These are phyloP conservation scores for Microcebus tavaratra DNA, from an alignment of 2,113 vertebrate species.

Conservation along the genomic window DNA sequence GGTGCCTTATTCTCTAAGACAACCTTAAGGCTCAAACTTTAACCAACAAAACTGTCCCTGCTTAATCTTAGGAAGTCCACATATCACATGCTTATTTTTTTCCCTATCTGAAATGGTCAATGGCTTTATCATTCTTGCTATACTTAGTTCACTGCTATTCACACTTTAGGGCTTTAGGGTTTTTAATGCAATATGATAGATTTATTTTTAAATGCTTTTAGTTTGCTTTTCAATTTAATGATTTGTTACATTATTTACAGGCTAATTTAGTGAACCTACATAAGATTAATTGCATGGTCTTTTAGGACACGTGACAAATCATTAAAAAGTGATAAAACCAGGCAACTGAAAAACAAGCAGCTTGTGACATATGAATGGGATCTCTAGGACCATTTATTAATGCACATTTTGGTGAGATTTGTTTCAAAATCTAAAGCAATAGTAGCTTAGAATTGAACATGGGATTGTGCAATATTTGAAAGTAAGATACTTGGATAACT, in stretches of 20 bases:
- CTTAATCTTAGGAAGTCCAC: background rate
- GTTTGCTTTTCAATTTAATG: constrained; percentile 75
- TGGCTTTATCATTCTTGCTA: background rate
- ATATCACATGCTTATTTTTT: background rate
- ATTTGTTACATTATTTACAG: constrained; percentile 70
- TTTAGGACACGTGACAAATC: constrained; percentile 65
- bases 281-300: constrained; percentile 61
- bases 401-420: constrained; percentile 21
- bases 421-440: background rate
- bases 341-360: constrained; percentile 47
- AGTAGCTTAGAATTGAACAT: background rate
- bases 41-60: background rate
- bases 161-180: constrained; percentile 22
- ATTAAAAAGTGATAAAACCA: constrained; percentile 73
- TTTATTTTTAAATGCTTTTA: constrained; percentile 40
- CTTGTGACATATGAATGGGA: constrained; percentile 37
- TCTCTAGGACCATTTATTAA: background rate
- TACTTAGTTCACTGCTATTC: constrained; percentile 5
- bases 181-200: constrained; percentile 54
- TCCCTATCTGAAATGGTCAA: background rate
- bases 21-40: background rate
- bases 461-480: background rate
- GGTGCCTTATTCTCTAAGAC: background rate
- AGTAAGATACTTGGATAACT: constrained; percentile 39
- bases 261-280: constrained; percentile 31